These are phyloP conservation scores for Mycetomoellerius zeteki DNA, from an alignment of 1,140 invertebrate genomes.

Conservation along the genomic window DNA sequence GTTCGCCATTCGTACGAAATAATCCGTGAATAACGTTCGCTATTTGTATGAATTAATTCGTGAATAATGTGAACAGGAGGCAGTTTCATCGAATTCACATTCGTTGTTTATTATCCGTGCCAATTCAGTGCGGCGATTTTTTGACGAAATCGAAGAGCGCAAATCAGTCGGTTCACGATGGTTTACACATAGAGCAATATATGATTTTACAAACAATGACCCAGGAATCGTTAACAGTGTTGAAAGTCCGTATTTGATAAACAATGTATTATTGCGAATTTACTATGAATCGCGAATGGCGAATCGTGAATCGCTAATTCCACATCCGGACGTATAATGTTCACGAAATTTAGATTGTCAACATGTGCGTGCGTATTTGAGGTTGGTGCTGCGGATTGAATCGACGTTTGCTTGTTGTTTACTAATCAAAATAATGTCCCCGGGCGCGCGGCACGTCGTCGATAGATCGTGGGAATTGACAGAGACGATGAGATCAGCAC, in stretches of 20 bases:
- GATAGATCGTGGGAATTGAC: constrained; percentile 43
- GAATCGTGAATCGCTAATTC: neutral
- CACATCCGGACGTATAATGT: constrained; percentile 4
- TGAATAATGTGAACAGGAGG: neutral
- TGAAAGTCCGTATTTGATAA: neutral
- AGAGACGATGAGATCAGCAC: constrained; percentile 20
- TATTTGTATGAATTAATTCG: neutral
- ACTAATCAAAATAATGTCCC: constrained; percentile 8
- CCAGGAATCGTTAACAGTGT: neutral
- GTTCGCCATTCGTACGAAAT: neutral
- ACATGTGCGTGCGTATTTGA: neutral
- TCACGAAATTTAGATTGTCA: neutral
- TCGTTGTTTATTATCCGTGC: neutral
- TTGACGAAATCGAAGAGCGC: neutral
- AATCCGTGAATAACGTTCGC: neutral
- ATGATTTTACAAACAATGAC: neutral
- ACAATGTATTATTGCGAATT: neutral
- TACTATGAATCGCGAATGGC: neutral
- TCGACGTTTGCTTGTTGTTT: neutral
- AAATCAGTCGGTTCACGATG: neutral
- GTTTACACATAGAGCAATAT: neutral
- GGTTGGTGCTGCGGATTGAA: neutral
- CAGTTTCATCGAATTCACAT: neutral
- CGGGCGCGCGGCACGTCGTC: neutral
- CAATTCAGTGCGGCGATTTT: neutral